Percentiles rank a stretch among this genome's conserved stretches.
Evolutionary conservation across 1,140 invertebrate species (phyloP).

Genomic region (Macrobrachium rosenbergii): DNA sequence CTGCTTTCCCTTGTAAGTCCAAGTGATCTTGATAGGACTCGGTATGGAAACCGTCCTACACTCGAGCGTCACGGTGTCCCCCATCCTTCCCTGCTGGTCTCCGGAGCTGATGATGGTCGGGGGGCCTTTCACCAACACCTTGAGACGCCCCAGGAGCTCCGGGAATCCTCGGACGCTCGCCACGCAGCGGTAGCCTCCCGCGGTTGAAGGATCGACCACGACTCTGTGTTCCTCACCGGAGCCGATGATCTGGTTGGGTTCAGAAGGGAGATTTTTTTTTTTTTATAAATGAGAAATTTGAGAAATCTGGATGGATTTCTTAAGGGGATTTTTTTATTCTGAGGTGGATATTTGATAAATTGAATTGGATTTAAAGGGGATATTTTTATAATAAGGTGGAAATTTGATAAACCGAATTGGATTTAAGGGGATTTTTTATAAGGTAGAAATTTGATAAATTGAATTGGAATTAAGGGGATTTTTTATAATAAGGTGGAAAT

Average conservation of each 20-base stretch:
- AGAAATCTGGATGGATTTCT: no score
- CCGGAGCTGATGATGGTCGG: constrained; percentile 38
- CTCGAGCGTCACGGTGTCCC: constrained; percentile 35
- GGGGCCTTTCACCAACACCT: constrained; percentile 38
- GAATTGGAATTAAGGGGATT: no score
- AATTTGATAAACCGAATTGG: no score
- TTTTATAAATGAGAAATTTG: not conserved
- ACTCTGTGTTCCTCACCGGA: constrained; percentile 12
- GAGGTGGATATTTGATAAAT: no score
- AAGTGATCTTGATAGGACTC: constrained; percentile 43
- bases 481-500: no score
- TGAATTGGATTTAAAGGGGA: no score
- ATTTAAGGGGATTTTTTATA: no score
- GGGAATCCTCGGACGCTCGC: constrained; percentile 39
- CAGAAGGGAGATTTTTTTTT: not conserved
- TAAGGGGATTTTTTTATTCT: no score
- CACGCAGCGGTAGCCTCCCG: constrained; percentile 32
- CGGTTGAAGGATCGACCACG: constrained; percentile 10
- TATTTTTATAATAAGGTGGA: no score
- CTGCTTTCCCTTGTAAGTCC: constrained; percentile 31
- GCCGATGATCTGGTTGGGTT: constrained; percentile 14
- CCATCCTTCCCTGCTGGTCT: constrained; percentile 42
- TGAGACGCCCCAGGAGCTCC: constrained; percentile 24
- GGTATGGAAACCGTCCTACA: constrained; percentile 46
- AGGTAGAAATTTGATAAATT: no score